phyloP scores from a whole-genome alignment of 1,140 invertebrate genomes.

The Grapholita molesta region DNA sequence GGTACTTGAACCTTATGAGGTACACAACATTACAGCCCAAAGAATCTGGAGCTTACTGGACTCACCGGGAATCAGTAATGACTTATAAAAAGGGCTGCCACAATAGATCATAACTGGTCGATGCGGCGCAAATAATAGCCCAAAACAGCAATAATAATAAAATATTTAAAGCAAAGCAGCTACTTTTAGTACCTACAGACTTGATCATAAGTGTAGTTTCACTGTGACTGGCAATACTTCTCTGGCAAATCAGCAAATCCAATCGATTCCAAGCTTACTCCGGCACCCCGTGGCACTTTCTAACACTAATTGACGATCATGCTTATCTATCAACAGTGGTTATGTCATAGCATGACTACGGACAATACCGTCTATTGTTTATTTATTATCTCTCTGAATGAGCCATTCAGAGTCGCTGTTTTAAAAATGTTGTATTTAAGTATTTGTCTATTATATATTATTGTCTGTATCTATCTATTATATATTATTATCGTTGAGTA shows the following conservation, averaged over 20 bases:
- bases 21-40: no score
- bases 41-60: no score
- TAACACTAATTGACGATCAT: not conserved
- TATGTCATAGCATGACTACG: not conserved
- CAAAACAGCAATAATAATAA: no score
- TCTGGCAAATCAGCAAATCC: not conserved
- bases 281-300: not conserved
- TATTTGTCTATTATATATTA: no score
- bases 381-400: not conserved
- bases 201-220: not conserved
- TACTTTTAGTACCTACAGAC: not conserved
- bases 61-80: no score
- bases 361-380: slow-evolving; percentile 4
- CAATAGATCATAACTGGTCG: no score
- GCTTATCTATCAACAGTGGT: not conserved
- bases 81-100: no score
- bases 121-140: no score
- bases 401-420: not conserved
- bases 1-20: no score
- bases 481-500: no score
- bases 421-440: not conserved
- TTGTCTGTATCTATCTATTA: no score
- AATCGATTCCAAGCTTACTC: not conserved
- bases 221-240: not conserved
- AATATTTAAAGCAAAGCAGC: no score